Evolutionary conservation across 2,888 invertebrate species (phyloP), one percentile per base, ranked within the genome.

Genomic region (Lingula anatina): DNA sequence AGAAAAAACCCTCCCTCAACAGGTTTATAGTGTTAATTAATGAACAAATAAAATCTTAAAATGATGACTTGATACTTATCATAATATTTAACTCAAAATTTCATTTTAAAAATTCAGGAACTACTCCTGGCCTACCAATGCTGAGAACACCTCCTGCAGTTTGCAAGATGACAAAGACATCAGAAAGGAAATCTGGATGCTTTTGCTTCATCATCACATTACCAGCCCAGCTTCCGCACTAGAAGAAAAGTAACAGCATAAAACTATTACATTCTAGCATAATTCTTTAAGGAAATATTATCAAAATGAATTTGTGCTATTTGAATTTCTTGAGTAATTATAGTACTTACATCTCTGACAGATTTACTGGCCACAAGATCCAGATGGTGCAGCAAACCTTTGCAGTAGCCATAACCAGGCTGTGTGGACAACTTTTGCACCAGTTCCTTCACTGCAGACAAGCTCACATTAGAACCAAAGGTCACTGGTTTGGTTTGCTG

Each of bases 311-410:
- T n/a, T n/a, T n/a, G n/a, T n/a, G n/a, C n/a, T n/a, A n/a, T n/a
- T n/a, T n/a, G n/a, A n/a, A n/a, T n/a, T n/a, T n/a, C n/a, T n/a
- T n/a, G n/a, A n/a, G n/a, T n/a, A 20, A 7, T 9, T 15, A n/a
- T 15, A 12, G n/a, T 9, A 40, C 49, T 49, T 71, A 87, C 86
- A 78, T 88, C 88, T 70, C 87, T 80, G 0, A 88, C 84, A 18
- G 86, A 84, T 2, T 85, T 80, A 70, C 84, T 85, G 0, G 87
- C 88, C 2, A 88, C 83, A 47, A 86, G 70, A 60, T 85, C 84
- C 53, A 88, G 73, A 67, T 88, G 87, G 23, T 82, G 75, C 25
- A 80, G 80, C 52, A 87, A 76, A 36, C 78, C 77, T 1, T 71
- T 71, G 44, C 86, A 68, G 66, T 87, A 86, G 3, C 73, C 70